Base-by-base conservation (phyloP, 2,797 vertebrate genomes). In the Spinus olivaceus region DNA sequence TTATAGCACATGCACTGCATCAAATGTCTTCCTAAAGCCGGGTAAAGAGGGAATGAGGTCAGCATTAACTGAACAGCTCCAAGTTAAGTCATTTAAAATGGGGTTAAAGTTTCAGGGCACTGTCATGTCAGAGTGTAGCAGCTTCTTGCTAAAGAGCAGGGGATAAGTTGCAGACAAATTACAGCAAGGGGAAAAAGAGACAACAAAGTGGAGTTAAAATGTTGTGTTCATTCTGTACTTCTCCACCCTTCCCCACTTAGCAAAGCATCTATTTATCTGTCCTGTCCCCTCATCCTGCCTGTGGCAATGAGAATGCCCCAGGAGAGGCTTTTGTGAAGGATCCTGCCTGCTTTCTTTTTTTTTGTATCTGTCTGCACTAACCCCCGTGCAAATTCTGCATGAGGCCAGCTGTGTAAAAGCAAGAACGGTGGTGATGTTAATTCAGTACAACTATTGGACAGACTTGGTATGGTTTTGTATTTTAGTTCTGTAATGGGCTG, bases 211-310 rank as follows among this genome's bases (percentile, higher is more conserved):
- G 17, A 24, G 30, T 28, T 42, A 19, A 50, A 91, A 60, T 2
- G 1, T 47, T 60, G 13, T 27, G 37, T 28, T 64, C 5, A 0
- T 39, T 33, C 63, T 8, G 0, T 72, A 39, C 14, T 85, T 35
- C 30, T 78, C 7, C 22, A 83, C 37, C 51, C 17, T 46, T 87
- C 12, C 24, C 6, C 2, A 1, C 14, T 23, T 30, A 46, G 54
- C 39, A 35, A 63, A 77, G 35, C 32, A 32, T 70, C 63, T 92
- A 1, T 41, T 81, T 79, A 53, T 67, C 35, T 76, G 39, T 81
- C 47, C 39, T 56, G 54, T 81, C 46, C 50, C 33, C 35, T 84
- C 53, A 60, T 72, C 46, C 70, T 64, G 25, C 33, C 44, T 65
- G 32, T 81, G 65, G 66, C 59, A 56, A 35, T 10, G 22, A 83